Base-by-base conservation (phyloP, 2,888 invertebrate species). In the Eledona agricola region DNA sequence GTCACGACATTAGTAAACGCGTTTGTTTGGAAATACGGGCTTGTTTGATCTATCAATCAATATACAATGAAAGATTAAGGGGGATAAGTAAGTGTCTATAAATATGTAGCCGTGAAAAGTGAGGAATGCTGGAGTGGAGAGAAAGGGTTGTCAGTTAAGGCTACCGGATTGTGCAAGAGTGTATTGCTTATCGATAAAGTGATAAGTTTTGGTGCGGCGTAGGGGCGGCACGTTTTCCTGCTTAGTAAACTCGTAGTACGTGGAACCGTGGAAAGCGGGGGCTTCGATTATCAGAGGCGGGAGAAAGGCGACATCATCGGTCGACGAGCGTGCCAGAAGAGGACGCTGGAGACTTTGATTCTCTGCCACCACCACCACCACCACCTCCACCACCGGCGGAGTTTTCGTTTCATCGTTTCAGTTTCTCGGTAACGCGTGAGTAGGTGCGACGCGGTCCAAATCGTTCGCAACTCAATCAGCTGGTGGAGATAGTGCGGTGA, bases 391-490 rank as follows among this genome's bases (percentile, higher is more conserved):
- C 43, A 22, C 28, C 42, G 26, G 47, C 15, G 4, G 31, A 20
- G 26, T 10, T 43, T 51, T 35, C 42, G 32, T 26, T 37, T 35
- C 29, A 25, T 10, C 7, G 6, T 12, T 50, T 50, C 32, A 50
- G 49, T 50, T 23, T 40, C 49, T 38, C 49, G 40, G 38, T 32
- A 40, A 9, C 49, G 49, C 23, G 38, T 28, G 13, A 25, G 45
- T 11, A 17, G 40, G 23, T 38, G 20, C 16, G 17, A 32, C 22
- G 23, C 7, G n/a, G n/a, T n/a, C n/a, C 12, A 25, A 17, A 13
- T 12, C 32, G 38, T 15, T 50, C 31, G 51, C 50, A 53, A 57
- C 56, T 57, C 52, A 52, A 62, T 62, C 62, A 62, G 62, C 62
- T 62, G 62, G 54, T 45, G 35, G 5, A 34, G 11, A n/a, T 12